Base-by-base conservation (phyloP, 2,888 invertebrate species). In the Drosophila anomelani region DNA sequence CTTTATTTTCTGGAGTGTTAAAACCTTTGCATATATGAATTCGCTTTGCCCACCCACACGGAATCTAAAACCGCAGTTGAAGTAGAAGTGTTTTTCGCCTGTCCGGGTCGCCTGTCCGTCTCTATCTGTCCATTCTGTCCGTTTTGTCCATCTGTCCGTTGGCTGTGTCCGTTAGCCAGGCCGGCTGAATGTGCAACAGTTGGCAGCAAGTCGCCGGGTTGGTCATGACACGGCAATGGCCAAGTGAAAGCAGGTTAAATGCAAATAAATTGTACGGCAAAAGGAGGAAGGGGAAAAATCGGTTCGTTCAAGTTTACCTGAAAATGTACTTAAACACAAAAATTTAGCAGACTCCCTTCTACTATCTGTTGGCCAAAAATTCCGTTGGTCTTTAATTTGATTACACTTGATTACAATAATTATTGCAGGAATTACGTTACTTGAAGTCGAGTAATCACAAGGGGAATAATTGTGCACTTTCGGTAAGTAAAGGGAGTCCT, bases 201-300 rank as follows among this genome's bases (percentile, higher is more conserved):
- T 69, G 75, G 75, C 72, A 57, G 57, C 69, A 60, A 61, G 66
- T 60, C 60, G 69, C 81, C 58, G 75, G 68, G 68, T 76, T 64
- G 75, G 82, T 81, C 88, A 79, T 79, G 85, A 81, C 75, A 72
- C 63, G 81, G 80, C 77, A 80, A 68, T 70, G 66, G 75, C 69
- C 87, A 84, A 83, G 90, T 90, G 91, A 90, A 90, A 91, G 90
- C 90, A 91, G 90, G 90, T 91, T 90, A 90, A 90, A 90, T 91
- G 90, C 87, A 89, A 90, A 90, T 91, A 88, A 88, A 84, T 86
- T 79, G 74, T 85, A 63, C 62, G 34, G 26, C 32, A 38, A 41
- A 39, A 7, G 36, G n/a, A 29, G 17, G 20, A 6, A n/a, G 43
- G 10, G n/a, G 20, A 53, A 20, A 20, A 47, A 47, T 39, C 49